Base-by-base conservation (phyloP, 2,888 invertebrate genomes). In the Heliconius ismenius region DNA sequence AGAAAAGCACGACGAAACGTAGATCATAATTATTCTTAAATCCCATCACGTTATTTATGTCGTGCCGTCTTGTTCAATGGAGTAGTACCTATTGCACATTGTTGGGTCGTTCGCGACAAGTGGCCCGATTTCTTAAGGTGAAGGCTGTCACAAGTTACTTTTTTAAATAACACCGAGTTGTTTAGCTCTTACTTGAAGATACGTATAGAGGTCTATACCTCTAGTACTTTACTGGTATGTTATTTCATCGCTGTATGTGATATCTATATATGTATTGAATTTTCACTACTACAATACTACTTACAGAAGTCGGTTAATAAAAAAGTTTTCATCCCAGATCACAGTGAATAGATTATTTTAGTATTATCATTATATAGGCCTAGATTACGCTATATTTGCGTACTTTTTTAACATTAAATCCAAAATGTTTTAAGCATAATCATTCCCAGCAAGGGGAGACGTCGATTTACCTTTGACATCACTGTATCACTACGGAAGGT, bases 81-180 rank as follows among this genome's bases (percentile, higher is more conserved):
- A 75, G 28, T 62, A 72, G 73, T 65, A 43, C 21, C 28, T 69
- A 77, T 79, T 77, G 76, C 80, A 64, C 77, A 73, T 77, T 64
- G 78, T 67, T 73, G 67, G 79, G 78, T 75, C 75, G 65, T 32
- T 67, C 75, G 82, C 79, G 81, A 82, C 83, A 83, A 83, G 82
- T 81, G 84, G 80, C 83, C 83, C 84, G 83, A 82, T 84, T 84
- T 82, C 83, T 82, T 84, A 84, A 83, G 84, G 84, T 84, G 84
- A 84, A 84, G 84, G 84, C 76, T 79, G 74, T 39, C 36, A 75
- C 77, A 74, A 78, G 73, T 75, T 73, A 75, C 76, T 75, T 78
- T 75, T 78, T 49, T 54, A 69, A 69, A 69, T 69, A 78, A 79
- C 75, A 58, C 32, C 63, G 36, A 73, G 36, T 36, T 73, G 60